Base-by-base conservation (phyloP, 2,113 vertebrate genomes). In the Myodes glareolus region DNA sequence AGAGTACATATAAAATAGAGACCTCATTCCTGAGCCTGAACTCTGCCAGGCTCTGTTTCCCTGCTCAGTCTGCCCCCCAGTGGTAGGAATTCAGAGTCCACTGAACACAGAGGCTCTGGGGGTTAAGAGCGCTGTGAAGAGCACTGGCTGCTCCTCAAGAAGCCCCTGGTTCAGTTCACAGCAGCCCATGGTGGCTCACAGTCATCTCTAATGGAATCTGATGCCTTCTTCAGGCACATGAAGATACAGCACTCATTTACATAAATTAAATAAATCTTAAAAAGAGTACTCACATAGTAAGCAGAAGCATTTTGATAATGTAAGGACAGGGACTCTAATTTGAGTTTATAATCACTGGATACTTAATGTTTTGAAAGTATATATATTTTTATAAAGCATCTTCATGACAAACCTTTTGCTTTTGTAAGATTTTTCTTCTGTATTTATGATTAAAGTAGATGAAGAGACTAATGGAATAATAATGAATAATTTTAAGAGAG, bases 41-140 rank as follows among this genome's bases (percentile, higher is more conserved):
- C 7, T 76, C 0, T 67, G 29, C 10, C 33, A 36, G 7, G 33
- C 9, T 42, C 52, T 84, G 0, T 95, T 96, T 96, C 21, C 65
- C 47, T 95, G 84, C 85, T 39, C 31, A 39, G 45, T 63, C 61
- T 94, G 95, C 85, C 97, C 95, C 75, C 97, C 85, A 92, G 94
- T 97, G 97, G 92, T 95, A 94, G 91, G 90, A 96, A 94, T 97
- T 63, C 31, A 75, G 91, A 94, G 6, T 76, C 61, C 17, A 91
- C 3, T 27, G 78, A 1, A 0, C 3, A 9, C 5, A 50, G 25
- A 47, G 55, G 14, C 45, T 91, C 19, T 68, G 52, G 36, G 17
- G 14, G 39, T 63, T 9, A 52, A 55, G 47, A 77, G n/a, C 81
- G 65, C 65, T 10, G 9, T 21, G 21, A 29, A 68, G 31, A 68